Evolutionary conservation across 2,113 vertebrate genomes (phyloP).

Genomic region (Romanogobio albipinnatus): DNA sequence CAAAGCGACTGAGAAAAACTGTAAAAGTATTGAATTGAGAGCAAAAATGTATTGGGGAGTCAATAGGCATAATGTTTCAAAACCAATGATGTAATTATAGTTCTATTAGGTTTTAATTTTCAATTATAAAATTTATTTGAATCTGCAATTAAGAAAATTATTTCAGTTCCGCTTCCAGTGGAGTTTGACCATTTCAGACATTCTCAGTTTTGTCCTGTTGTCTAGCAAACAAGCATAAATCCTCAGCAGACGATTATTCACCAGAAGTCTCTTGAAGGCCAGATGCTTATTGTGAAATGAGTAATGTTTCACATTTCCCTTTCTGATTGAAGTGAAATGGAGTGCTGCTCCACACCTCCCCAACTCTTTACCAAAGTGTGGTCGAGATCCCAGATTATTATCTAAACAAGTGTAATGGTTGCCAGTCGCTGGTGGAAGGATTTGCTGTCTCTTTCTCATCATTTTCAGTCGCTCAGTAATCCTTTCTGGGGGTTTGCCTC

Average conservation of each 20-base stretch:
- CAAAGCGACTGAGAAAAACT: too few species aligned
- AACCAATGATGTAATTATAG: too few species aligned
- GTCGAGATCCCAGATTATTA: constrained; percentile 62
- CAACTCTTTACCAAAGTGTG: constrained; percentile 69
- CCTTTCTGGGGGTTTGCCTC: background rate
- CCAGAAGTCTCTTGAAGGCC: constrained; percentile 1
- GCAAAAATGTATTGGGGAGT: too few species aligned
- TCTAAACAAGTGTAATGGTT: constrained; percentile 61
- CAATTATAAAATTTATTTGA: too few species aligned
- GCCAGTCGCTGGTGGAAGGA: constrained; percentile 50
- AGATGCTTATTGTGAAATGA: constrained; percentile 63
- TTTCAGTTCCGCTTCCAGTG: background rate
- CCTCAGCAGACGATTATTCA: background rate
- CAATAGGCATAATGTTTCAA: too few species aligned
- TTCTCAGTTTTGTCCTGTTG: background rate
- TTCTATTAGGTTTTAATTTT: too few species aligned
- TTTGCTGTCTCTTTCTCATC: constrained; percentile 9
- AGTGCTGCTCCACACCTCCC: constrained; percentile 62
- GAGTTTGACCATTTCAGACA: background rate
- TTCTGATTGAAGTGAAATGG: constrained; percentile 68
- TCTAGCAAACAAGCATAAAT: background rate
- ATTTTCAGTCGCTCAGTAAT: background rate
- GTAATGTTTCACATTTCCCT: constrained; percentile 69
- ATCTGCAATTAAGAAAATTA: background rate
- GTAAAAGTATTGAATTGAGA: too few species aligned